phyloP scores from a whole-genome alignment of 1,140 invertebrate genomes.

The Wasmannia auropunctata region DNA sequence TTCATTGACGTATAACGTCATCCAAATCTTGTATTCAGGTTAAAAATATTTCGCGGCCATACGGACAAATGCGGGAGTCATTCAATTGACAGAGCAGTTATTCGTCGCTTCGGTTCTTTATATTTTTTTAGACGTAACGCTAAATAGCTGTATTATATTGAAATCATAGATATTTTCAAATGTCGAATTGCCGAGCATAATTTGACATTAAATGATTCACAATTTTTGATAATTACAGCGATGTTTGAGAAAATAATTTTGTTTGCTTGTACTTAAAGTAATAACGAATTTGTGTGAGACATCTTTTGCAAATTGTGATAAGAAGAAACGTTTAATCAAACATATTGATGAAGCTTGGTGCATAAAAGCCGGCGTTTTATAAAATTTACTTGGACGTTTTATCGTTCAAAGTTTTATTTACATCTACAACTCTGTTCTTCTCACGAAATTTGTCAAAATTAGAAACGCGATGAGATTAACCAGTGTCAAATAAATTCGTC shows the following conservation, averaged over 20 bases:
- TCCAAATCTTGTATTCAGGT: background rate
- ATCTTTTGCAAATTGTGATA: background rate
- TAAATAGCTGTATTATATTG: background rate
- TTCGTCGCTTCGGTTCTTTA: background rate
- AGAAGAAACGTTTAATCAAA: background rate
- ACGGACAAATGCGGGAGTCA: constrained; percentile 9
- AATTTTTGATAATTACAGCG: background rate
- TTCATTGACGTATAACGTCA: constrained; percentile 4
- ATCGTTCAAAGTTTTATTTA: background rate
- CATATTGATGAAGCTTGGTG: background rate
- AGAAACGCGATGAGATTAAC: background rate
- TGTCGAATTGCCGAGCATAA: background rate
- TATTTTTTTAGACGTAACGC: background rate
- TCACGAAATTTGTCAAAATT: background rate
- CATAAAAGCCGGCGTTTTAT: background rate
- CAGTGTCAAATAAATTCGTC: background rate
- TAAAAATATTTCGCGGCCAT: background rate
- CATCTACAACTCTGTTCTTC: background rate
- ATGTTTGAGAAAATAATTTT: background rate
- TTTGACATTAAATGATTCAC: background rate
- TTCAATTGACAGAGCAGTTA: background rate
- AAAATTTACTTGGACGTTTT: background rate
- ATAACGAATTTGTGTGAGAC: background rate
- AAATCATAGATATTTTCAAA: background rate
- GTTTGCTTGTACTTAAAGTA: background rate